Evolutionary conservation across 2,888 invertebrate genomes (phyloP).

Genomic region (Acanthosepion pharaonis): DNA sequence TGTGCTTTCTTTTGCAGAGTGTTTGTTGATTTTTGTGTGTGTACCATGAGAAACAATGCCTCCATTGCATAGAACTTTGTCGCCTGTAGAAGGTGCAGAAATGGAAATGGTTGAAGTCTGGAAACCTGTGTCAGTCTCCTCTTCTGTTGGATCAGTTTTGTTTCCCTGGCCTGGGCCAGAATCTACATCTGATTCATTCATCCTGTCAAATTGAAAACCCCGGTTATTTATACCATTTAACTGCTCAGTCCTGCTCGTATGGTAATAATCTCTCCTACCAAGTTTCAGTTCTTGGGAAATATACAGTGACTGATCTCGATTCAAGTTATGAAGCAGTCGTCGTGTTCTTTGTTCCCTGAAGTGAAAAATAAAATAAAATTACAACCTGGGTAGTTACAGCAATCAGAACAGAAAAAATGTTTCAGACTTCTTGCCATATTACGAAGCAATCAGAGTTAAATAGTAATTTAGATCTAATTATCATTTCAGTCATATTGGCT

Average conservation of each 20-base stretch:
- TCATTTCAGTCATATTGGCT: too few species aligned
- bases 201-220: not conserved
- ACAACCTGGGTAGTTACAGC: too few species aligned
- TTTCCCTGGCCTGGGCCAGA: not conserved
- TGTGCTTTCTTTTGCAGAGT: not conserved
- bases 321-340: not conserved
- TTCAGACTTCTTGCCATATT: too few species aligned
- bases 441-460: too few species aligned
- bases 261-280: not conserved
- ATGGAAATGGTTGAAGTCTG: conserved; percentile 38
- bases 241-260: not conserved
- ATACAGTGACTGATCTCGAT: not conserved
- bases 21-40: not conserved
- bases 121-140: not conserved
- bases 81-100: not conserved
- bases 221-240: not conserved
- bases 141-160: conserved; percentile 12
- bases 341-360: conserved; percentile 17
- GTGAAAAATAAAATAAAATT: not conserved
- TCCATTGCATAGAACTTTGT: not conserved
- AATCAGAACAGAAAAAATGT: too few species aligned
- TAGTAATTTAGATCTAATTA: too few species aligned
- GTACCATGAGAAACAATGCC: not conserved
- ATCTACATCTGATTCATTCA: not conserved
- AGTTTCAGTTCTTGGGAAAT: conserved; percentile 36